Evolutionary conservation across 1,140 invertebrate species (phyloP), one percentile per base, ranked within the genome.

Genomic region (Calephelis virginiensis): DNA sequence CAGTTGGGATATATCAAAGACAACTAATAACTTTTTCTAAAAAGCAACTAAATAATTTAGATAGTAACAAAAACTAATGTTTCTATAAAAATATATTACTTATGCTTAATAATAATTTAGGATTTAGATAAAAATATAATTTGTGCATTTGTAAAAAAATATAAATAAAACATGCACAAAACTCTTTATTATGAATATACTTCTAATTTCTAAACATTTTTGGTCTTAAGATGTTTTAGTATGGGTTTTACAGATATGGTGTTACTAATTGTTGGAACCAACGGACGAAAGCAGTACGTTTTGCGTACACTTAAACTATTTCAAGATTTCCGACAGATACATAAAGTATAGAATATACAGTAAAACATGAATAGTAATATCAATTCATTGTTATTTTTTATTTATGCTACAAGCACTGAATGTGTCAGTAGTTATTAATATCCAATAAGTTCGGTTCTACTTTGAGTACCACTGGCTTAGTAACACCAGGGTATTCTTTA

Each of bases 81-180:
- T 28, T 59, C 38, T 59, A 59, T 56, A 56, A 56, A 56, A 56
- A 56, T 56, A 56, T 56, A 17, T 56, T 56, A 56, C 28, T 56
- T 56, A 56, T 28, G 17, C 50, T 6, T 28, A 56, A 56, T n/a
- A 56, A 56, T 56, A 56, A 56, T 56, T 56, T 56, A 11, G 50
- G 17, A 56, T 56, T 11, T 10, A 56, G 13, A 56, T 56, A 28
- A 28, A 56, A 56, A 37, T 56, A 56, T 43, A 43, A 43, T 56
- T 56, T 56, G 50, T 56, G 50, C 50, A 56, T 37, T 11, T 10
- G 3, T 11, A 56, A 56, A 9, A 28, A 56, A 56, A 4, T 28
- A 28, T 28, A 56, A 56, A 56, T 56, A 28, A 56, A 56, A 17
- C 17, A 56, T 37, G 50, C 50, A 56, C 50, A 37, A 56, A 56